Evolutionary conservation across 2,888 invertebrate species (phyloP).

Genomic region (Cosmopolites sordidus): DNA sequence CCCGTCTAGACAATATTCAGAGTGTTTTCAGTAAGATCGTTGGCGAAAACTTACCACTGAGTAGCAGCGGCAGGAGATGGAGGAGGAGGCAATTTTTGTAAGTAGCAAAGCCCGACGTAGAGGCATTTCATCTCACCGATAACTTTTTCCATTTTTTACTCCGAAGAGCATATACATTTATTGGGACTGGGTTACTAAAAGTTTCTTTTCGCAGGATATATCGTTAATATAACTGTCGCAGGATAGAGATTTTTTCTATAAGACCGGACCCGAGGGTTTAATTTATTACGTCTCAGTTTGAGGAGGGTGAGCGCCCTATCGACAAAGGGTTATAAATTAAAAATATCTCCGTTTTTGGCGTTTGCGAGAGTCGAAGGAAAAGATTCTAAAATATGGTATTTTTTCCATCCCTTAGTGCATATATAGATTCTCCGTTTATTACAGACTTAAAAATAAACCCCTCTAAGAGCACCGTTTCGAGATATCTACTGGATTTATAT

Average conservation of each 20-base stretch:
- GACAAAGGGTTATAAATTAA: conserved; percentile 30
- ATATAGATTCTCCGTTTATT: no score
- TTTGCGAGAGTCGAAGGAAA: no score
- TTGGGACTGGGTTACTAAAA: conserved; percentile 9
- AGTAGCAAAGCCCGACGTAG: conserved; percentile 3
- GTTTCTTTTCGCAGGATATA: conserved; percentile 20
- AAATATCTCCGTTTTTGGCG: conserved; percentile 7
- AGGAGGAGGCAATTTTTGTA: conserved; percentile 5
- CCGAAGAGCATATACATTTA: conserved; percentile 14
- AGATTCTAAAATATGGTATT: not conserved
- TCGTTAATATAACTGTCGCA: conserved; percentile 33
- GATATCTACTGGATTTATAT: no score
- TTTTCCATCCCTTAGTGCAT: not conserved
- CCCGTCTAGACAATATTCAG: no score
- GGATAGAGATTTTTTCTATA: conserved; percentile 28
- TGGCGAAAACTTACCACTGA: not conserved
- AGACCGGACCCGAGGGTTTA: conserved; percentile 28
- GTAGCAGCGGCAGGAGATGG: not conserved
- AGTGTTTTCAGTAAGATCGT: no score
- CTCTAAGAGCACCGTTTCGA: no score
- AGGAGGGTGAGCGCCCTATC: conserved; percentile 25
- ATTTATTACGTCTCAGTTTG: conserved; percentile 30
- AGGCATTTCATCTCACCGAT: conserved; percentile 8
- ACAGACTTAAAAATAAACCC: no score
- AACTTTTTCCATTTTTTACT: conserved; percentile 20